A percentile compares a stretch with the other conserved stretches of the same genome.
Conservation (phyloP, 1,140 invertebrate genomes). For the Lepidostoma basale region DNA sequence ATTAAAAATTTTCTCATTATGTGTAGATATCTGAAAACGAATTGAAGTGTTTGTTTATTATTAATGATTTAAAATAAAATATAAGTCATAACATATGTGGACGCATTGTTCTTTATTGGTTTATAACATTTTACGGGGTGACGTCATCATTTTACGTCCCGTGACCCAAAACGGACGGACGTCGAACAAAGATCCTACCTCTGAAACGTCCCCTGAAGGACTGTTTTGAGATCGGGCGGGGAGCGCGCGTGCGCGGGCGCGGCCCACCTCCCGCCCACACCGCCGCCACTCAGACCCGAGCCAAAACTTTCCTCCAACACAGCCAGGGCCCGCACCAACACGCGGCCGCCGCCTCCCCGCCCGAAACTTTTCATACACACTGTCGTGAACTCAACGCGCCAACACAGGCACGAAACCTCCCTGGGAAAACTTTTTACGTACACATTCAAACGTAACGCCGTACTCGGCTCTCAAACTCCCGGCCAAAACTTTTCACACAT, state of each 20-base stretch:
- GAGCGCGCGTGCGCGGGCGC: slow-evolving; percentile 21
- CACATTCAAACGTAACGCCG: not conserved
- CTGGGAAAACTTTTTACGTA: slow-evolving; percentile 19
- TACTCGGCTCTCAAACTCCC: slow-evolving; percentile 16
- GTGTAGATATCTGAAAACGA: too few relatives aligned
- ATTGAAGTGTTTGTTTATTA: too few relatives aligned
- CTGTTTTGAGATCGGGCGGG: slow-evolving; percentile 1
- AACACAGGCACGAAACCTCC: slow-evolving; percentile 22
- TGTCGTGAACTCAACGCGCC: slow-evolving; percentile 18
- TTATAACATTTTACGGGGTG: not conserved
- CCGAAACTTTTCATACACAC: slow-evolving; percentile 27
- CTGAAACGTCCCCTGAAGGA: slow-evolving; percentile 24
- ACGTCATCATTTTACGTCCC: slow-evolving; percentile 19
- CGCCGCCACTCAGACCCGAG: slow-evolving; percentile 25
- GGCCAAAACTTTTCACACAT: slow-evolving; percentile 33
- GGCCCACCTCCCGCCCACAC: slow-evolving; percentile 24
- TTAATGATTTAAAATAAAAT: too few relatives aligned
- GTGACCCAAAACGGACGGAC: not conserved
- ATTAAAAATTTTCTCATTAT: too few relatives aligned
- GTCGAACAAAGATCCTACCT: slow-evolving; percentile 6
- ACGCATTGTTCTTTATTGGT: too few relatives aligned
- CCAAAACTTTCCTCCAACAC: slow-evolving; percentile 43
- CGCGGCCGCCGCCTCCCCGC: not conserved
- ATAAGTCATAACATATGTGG: too few relatives aligned
- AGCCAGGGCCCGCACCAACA: slow-evolving; percentile 18